Conservation (phyloP, 2,797 vertebrate species). For the Galago senegalensis region DNA sequence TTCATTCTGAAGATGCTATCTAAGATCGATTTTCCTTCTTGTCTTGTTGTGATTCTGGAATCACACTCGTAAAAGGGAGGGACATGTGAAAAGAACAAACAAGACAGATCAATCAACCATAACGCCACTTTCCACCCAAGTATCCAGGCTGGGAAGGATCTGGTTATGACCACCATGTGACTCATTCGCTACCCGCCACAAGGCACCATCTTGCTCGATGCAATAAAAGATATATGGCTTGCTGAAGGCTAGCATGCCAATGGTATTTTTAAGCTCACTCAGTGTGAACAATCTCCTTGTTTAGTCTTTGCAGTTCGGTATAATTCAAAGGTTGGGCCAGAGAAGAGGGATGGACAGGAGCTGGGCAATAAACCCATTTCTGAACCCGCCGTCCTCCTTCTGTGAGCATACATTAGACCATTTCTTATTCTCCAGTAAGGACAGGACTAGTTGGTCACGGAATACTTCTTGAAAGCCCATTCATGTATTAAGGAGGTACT, state of each 20-base stretch:
- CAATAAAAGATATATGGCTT: background rate
- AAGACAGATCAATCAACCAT: background rate
- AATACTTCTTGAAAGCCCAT: constrained; percentile 47
- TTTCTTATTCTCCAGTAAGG: constrained; percentile 47
- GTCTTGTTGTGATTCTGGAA: constrained; percentile 40
- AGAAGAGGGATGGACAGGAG: background rate
- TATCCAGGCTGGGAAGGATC: background rate
- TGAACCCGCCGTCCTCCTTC: background rate
- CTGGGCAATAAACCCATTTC: background rate
- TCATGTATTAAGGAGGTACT: background rate
- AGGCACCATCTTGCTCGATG: background rate
- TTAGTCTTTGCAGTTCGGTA: constrained; percentile 64
- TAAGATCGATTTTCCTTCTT: background rate
- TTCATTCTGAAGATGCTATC: background rate
- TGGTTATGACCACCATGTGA: background rate
- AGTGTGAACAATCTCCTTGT: constrained; percentile 55
- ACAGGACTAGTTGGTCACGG: background rate
- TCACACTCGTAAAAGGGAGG: background rate
- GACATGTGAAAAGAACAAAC: background rate
- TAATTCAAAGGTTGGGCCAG: constrained; percentile 10
- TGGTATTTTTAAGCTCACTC: constrained; percentile 67
- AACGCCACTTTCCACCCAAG: background rate
- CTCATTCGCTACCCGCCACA: background rate
- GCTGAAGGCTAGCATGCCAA: constrained; percentile 11
- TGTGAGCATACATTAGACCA: background rate